These are phyloP conservation scores for Amphipoea oculea DNA, from an alignment of 2,888 invertebrate genomes.

Conservation along the genomic window DNA sequence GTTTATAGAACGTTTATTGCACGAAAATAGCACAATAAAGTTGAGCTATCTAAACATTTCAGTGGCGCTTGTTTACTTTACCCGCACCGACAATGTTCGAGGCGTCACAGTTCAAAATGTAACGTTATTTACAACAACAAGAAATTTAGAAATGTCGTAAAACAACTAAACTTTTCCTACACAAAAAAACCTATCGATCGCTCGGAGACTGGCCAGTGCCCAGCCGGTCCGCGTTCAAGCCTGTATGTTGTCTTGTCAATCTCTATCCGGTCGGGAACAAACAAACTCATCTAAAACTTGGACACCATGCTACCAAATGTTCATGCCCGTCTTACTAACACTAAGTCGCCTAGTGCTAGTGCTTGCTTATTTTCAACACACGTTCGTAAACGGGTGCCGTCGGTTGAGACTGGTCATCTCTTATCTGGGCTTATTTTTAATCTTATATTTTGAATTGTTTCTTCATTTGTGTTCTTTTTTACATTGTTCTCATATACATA, in stretches of 20 bases:
- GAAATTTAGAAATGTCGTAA: slow-evolving; percentile 10
- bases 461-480: too few relatives aligned
- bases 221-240: neutral
- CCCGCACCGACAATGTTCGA: slow-evolving; percentile 9
- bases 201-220: neutral
- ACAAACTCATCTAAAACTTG: neutral
- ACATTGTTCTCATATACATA: too few relatives aligned
- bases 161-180: neutral
- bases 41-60: slow-evolving; percentile 26
- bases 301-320: neutral
- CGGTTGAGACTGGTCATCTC: too few relatives aligned
- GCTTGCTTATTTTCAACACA: neutral
- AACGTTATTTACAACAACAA: slow-evolving; percentile 13
- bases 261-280: neutral
- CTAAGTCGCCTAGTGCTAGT: neutral
- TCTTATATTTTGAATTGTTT: too few relatives aligned
- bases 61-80: slow-evolving; percentile 31
- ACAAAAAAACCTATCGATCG: neutral
- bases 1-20: slow-evolving; percentile 8
- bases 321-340: neutral
- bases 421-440: too few relatives aligned
- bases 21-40: neutral
- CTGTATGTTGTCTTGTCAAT: neutral
- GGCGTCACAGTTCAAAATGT: slow-evolving; percentile 9
- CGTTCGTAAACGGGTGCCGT: too few relatives aligned